Base-by-base conservation (phyloP, 2,797 vertebrate genomes). In the Halcyon leucocephala region DNA sequence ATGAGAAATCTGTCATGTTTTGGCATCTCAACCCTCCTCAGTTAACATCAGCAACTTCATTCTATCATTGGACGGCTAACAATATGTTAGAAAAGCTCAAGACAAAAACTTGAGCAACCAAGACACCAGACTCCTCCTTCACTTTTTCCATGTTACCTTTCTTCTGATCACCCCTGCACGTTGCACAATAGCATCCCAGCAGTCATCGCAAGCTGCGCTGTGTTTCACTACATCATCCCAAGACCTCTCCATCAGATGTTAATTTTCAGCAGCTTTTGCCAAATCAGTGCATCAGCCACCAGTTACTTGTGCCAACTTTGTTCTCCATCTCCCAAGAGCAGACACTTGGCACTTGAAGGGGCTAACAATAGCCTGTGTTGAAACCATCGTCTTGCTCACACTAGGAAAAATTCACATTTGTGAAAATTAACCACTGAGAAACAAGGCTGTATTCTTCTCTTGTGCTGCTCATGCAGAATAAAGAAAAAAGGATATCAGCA, bases 251-350 rank as follows among this genome's bases (percentile, higher is more conserved):
- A 62, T 67, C 72, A 85, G 80, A 80, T 66, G 66, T 69, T 89
- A 41, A 67, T 84, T 90, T 88, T 85, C 92, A 95, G 72, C 54
- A 90, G 18, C 60, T 93, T 89, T 69, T 90, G 82, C 87, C 89
- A 83, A 86, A 93, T 92, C 87, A 84, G 64, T 61, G 55, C 79
- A 84, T 41, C 70, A 89, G 74, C 26, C 71, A 31, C 84, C 88
- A 90, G 93, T 93, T 82, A 84, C 24, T 67, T 64, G 81, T 95
- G 94, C 90, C 92, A 97, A 55, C 89, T 95, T 92, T 89, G 80
- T 77, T 84, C 55, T 93, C 71, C 83, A 69, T 93, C 93, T 95
- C 96, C 82, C 71, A 33, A 46, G 83, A 82, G 74, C 80, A 95
- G 86, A 93, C 67, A 77, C 15, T 93, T 95, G 86, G 81, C 51